These are phyloP conservation scores for Gracilinanus agilis DNA, from an alignment of 2,113 vertebrate genomes.

Conservation along the genomic window DNA sequence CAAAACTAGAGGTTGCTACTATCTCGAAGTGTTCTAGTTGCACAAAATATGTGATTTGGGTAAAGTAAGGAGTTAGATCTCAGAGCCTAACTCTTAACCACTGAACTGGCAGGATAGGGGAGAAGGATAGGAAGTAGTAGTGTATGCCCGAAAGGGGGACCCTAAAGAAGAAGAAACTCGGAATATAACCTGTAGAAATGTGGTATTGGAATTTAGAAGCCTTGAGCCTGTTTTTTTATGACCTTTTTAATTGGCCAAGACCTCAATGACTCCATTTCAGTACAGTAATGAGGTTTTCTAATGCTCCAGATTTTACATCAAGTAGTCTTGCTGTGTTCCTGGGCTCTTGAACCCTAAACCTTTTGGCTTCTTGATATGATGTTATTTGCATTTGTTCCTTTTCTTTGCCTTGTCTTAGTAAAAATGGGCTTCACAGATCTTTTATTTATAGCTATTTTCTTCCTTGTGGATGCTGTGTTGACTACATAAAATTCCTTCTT, in stretches of 20 bases:
- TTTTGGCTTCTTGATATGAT: background rate
- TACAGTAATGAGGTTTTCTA: background rate
- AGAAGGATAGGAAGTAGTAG: background rate
- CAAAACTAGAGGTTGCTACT: background rate
- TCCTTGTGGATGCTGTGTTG: slow-evolving; percentile 19
- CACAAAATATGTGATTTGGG: background rate
- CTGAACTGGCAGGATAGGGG: slow-evolving; percentile 21
- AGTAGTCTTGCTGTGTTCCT: slow-evolving; percentile 38
- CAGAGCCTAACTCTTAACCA: background rate
- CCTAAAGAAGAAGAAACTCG: background rate
- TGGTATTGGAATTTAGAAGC: background rate
- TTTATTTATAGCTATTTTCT: slow-evolving; percentile 18
- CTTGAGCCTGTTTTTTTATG: slow-evolving; percentile 13
- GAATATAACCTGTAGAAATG: background rate
- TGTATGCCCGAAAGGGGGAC: background rate
- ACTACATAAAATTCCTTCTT: background rate
- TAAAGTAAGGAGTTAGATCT: background rate
- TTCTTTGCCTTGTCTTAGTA: slow-evolving; percentile 1
- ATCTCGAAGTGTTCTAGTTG: slow-evolving; percentile 17
- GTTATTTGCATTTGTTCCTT: slow-evolving; percentile 21
- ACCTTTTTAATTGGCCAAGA: background rate
- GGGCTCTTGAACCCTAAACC: slow-evolving; percentile 9
- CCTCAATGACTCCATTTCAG: slow-evolving; percentile 7
- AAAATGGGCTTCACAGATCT: slow-evolving; percentile 33
- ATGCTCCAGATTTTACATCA: background rate